A percentile compares a stretch with the other conserved stretches of the same genome.
Evolutionary conservation across 1,140 invertebrate species (phyloP).

Genomic region (Cyclina sinensis): DNA sequence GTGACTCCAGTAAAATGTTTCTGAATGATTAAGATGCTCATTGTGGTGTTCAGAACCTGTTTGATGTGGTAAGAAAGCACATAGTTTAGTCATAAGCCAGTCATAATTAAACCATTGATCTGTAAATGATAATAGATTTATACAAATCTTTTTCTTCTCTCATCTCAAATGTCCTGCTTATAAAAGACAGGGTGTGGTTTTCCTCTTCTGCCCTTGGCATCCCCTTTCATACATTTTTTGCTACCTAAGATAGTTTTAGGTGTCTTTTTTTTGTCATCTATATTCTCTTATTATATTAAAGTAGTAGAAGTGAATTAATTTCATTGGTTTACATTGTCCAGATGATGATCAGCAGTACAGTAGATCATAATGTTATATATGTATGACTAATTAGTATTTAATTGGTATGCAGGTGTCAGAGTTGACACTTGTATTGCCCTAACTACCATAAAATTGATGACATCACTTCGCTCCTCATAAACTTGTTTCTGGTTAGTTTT

Average conservation of each 20-base stretch:
- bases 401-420: slow-evolving; percentile 1
- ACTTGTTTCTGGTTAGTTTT: too few relatives aligned
- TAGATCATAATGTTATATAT: not conserved
- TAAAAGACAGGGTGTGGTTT: slow-evolving; percentile 7
- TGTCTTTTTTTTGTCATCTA: too few relatives aligned
- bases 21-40: not conserved
- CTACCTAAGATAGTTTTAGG: too few relatives aligned
- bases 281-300: too few relatives aligned
- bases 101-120: slow-evolving; percentile 30
- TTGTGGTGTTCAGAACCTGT: not conserved
- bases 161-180: not conserved
- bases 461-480: not conserved
- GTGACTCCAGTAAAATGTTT: not conserved
- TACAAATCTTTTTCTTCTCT: not conserved
- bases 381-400: slow-evolving; percentile 35
- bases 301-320: too few relatives aligned
- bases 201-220: too few relatives aligned
- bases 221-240: not conserved
- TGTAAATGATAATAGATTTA: slow-evolving; percentile 40
- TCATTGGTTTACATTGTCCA: too few relatives aligned
- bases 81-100: slow-evolving; percentile 6
- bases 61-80: not conserved
- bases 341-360: not conserved
- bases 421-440: slow-evolving; percentile 8
- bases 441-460: slow-evolving; percentile 10